Conservation (phyloP, 2,797 vertebrate species). For the Pipistrellus pipistrellus region DNA sequence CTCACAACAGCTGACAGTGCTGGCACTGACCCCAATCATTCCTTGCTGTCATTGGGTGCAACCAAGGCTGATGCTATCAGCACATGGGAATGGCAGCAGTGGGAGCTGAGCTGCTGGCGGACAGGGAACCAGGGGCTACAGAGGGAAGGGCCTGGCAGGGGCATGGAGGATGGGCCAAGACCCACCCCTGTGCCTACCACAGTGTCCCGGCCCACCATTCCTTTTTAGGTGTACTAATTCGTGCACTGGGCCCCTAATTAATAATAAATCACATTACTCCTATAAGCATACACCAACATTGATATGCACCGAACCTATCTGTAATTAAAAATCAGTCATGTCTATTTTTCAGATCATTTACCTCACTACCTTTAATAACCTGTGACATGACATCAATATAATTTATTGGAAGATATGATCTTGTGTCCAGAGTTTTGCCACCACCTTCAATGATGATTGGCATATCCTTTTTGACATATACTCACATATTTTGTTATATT, state of each 20-base stretch:
- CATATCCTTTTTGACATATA: neutral
- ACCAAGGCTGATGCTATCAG: too few species aligned
- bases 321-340: neutral
- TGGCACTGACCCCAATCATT: too few species aligned
- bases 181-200: too few species aligned
- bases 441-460: neutral
- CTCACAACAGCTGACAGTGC: too few species aligned
- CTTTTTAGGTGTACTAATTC: too few species aligned
- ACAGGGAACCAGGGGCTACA: too few species aligned
- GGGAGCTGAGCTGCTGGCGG: too few species aligned
- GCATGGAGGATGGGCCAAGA: too few species aligned
- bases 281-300: neutral
- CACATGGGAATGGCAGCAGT: too few species aligned
- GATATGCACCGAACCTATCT: neutral
- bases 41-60: too few species aligned
- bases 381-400: neutral
- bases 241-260: neutral
- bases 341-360: slow-evolving; percentile 13
- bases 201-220: too few species aligned
- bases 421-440: neutral
- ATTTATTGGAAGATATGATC: neutral
- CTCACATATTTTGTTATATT: neutral
- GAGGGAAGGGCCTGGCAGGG: too few species aligned
- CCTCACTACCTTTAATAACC: neutral
- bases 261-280: neutral